Evolutionary conservation across 2,113 vertebrate genomes (phyloP).

Genomic region (Diadophis punctatus): DNA sequence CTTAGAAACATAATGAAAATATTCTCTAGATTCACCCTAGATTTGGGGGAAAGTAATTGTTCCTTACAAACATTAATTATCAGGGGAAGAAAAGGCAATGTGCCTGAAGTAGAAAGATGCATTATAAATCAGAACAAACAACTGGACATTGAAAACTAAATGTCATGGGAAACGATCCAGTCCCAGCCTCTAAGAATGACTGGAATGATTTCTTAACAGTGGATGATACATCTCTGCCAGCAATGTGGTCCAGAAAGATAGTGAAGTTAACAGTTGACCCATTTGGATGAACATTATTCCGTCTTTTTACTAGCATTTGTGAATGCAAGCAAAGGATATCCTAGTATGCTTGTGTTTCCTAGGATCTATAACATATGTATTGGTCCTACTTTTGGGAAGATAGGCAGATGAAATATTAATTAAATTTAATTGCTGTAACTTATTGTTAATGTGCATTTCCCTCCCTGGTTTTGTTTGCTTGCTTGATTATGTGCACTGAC

Average conservation of each 20-base stretch:
- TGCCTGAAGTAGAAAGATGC: background rate
- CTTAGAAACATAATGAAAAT: background rate
- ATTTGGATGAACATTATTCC: background rate
- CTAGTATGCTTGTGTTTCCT: background rate
- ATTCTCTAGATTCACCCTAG: background rate
- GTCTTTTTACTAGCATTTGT: background rate
- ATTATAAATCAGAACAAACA: background rate
- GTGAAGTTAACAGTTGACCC: background rate
- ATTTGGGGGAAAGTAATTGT: background rate
- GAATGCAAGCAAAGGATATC: background rate
- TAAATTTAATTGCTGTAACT: background rate
- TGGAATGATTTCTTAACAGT: background rate
- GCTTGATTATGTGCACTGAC: background rate
- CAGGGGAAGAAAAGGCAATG: background rate
- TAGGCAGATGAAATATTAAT: background rate
- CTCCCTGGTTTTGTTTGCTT: background rate
- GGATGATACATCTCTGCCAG: background rate
- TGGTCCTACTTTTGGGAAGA: background rate
- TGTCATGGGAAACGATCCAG: background rate
- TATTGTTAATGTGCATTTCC: background rate
- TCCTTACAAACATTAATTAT: background rate
- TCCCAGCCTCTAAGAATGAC: background rate
- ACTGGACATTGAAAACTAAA: background rate
- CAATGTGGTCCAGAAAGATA: background rate
- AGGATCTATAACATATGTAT: background rate